Evolutionary conservation across 2,888 invertebrate species (phyloP), one percentile per base, ranked within the genome.

Genomic region (Willowsia nigromaculata): DNA sequence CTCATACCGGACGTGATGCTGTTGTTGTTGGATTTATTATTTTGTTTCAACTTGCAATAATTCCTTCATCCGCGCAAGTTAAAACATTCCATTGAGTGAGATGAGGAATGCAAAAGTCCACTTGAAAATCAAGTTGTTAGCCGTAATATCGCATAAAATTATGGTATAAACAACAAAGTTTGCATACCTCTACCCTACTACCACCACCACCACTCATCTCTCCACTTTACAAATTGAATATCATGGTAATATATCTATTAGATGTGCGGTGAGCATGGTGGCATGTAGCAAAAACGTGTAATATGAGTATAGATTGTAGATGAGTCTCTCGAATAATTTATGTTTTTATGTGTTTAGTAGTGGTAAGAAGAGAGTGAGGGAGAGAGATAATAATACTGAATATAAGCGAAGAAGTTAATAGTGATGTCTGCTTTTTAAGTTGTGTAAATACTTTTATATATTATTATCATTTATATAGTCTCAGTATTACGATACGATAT

Each of bases 101-200:
- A 27, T 25, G 27, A 53, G 18, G 37, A 71, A 53, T 50, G 27
- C 76, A 22, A 53, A 56, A 81, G 86, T 81, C 40, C 86, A 87
- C 88, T 88, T 59, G 88, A 88, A 81, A 88, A 88, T 88, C 88
- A 88, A 88, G 88, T 88, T 88, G 88, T 88, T 88, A 88, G 74
- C 62, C 62, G 62, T 68, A 40, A 82, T 65, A 83, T 53, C 53
- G 56, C 78, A 78, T 56, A 33, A 78, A 78, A 78, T 78, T 78
- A 47, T 78, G 74, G 76, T 74, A 85, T 85, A 85, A 85, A 85
- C 65, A 78, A 78, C 62, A 85, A 86, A 82, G 74, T 82, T 74
- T 82, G 82, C 74, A 88, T 88, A 59, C 74, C 81, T 50, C 47
- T 71, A 81, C 33, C 53, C n/a, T n/a, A 76, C 37, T 65, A 65